Base-by-base conservation (phyloP, 2,797 vertebrate genomes). In the Falco concolor region DNA sequence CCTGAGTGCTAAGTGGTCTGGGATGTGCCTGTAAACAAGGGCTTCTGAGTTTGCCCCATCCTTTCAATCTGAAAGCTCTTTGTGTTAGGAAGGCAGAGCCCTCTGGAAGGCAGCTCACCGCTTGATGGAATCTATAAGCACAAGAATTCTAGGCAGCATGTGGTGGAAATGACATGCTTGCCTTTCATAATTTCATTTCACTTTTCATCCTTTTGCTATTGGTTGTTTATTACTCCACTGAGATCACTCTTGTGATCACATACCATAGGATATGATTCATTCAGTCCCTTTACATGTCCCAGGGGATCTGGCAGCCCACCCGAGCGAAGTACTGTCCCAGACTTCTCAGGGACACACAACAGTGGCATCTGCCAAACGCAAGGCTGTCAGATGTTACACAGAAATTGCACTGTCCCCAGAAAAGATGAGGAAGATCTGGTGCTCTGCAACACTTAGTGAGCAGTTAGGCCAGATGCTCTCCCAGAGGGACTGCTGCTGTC, bases 321-420 rank as follows among this genome's bases (percentile, higher is more conserved):
- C 5, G 9, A 65, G 52, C 42, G 70, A 32, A 52, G 74, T 9
- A 5, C 28, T 47, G 38, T 9, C 30, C 64, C 49, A 49, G 30
- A 16, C 9, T 22, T 49, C 44, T 64, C 25, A 28, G 40, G 42
- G 15, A 78, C 44, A 44, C 0, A 0, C n/a, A 38, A 5, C 21
- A n/a, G 16, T 25, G 79, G 50, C 0, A 0, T 20, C 60, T 38
- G 60, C 49, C 64, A 19, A 69, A 50, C 0, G 0, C 36, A 60
- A 10, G 13, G 0, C 32, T 64, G 19, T 28, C 60, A 56, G 44
- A 27, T 8, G 7, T 22, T 30, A n/a, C 24, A 28, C 25, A 27
- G 16, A 60, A 70, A 53, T 38, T n/a, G 40, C 38, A 28, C 25
- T 15, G 10, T 17, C 23, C 67, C 47, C 34, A 30, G 70, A 12